Base-by-base conservation (phyloP, 23 tunicate species). In the Phallusia fumigata region DNA sequence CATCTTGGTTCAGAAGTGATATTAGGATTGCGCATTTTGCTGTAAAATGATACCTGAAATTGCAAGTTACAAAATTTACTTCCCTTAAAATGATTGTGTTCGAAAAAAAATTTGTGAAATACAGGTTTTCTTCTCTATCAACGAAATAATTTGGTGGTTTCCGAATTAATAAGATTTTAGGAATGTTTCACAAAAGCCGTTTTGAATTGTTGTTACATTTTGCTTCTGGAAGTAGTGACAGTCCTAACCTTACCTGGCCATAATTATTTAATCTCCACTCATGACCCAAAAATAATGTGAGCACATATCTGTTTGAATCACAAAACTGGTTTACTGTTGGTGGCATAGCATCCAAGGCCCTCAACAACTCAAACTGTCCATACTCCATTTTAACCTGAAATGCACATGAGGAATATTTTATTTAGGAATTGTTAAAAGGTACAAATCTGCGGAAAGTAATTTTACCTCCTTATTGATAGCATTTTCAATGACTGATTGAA, bases 181-280 rank as follows among this genome's bases (percentile, higher is more conserved):
- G n/a, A n/a, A n/a, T n/a, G n/a, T n/a, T n/a, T n/a, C n/a, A n/a
- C n/a, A n/a, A n/a, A n/a, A n/a, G n/a, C n/a, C n/a, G n/a, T n/a
- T n/a, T n/a, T n/a, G n/a, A n/a, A n/a, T n/a, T n/a, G n/a, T n/a
- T n/a, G n/a, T n/a, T n/a, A n/a, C n/a, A n/a, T n/a, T n/a, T n/a
- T n/a, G n/a, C n/a, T n/a, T n/a, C n/a, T n/a, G n/a, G n/a, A n/a
- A n/a, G n/a, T n/a, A n/a, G n/a, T n/a, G n/a, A n/a, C n/a, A n/a
- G n/a, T 21, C 28, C 16, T 58, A 21, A 16, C 16, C 69, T 58
- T 58, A 90, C 95, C 82, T 91, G 94, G 65, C 94, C 98, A 80
- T 94, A 94, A 49, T 76, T 89, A 44, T 94, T 89, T 26, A 85
- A 33, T 18, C 79, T 82, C 90, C 93, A 94, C 65, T 65, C 34